Percentiles rank a stretch among this genome's conserved stretches.
Conservation (phyloP, 1,140 invertebrate species). For the Brachionus asplanchnoidis region DNA sequence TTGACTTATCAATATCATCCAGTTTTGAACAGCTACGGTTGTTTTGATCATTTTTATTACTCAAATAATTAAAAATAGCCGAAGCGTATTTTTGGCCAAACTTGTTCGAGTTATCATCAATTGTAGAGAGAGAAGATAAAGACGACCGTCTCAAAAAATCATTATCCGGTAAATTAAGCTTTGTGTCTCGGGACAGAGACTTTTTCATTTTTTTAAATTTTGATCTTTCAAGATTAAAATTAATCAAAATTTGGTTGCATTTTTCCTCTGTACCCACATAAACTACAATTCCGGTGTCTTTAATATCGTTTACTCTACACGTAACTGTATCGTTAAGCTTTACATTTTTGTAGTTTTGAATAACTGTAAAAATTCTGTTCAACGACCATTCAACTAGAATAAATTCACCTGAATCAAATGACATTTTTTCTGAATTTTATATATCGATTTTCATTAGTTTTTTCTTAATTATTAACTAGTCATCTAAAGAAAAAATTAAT, state of each 20-base stretch:
- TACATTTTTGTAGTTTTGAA: conserved; percentile 16
- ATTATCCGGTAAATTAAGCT: conserved; percentile 16
- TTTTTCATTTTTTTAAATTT: not conserved
- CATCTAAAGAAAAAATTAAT: conserved; percentile 1
- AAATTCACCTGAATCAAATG: not conserved
- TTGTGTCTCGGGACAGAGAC: not conserved
- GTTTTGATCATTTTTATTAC: not conserved
- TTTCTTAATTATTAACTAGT: not conserved
- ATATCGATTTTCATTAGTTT: not conserved
- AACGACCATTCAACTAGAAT: conserved; percentile 11
- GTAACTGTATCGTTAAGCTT: conserved; percentile 1
- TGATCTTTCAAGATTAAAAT: not conserved
- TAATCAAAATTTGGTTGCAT: conserved; percentile 29
- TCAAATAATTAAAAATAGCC: not conserved
- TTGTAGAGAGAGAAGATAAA: not conserved
- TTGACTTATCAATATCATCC: not conserved
- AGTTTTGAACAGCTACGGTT: not conserved
- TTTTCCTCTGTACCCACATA: not conserved
- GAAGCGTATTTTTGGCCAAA: not conserved
- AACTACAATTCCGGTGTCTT: conserved; percentile 24
- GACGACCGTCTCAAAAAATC: not conserved
- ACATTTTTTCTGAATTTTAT: not conserved
- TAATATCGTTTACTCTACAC: conserved; percentile 4
- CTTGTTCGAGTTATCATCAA: not conserved
- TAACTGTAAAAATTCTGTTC: conserved; percentile 11